Percentiles rank a stretch among this genome's conserved stretches.
phyloP scores from a whole-genome alignment of 1,140 invertebrate species.

The Belonocnema kinseyi region DNA sequence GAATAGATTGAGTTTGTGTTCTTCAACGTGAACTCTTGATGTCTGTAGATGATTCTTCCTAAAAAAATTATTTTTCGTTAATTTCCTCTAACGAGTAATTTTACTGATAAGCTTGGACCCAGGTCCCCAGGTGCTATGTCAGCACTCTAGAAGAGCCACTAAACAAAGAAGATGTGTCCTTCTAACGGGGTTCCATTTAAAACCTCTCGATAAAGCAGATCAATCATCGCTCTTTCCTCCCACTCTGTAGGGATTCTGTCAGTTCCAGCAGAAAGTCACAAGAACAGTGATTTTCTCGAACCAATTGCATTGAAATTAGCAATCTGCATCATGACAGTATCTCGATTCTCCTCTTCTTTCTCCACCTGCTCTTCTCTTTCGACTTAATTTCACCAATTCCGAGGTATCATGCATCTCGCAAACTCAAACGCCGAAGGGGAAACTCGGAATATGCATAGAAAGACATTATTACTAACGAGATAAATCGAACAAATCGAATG shows the following conservation, averaged over 20 bases:
- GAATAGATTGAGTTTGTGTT: neutral
- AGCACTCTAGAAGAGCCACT: slow-evolving; percentile 27
- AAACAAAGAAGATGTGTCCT: slow-evolving; percentile 12
- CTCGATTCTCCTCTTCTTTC: neutral
- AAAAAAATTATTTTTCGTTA: slow-evolving; percentile 4
- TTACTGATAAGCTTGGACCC: slow-evolving; percentile 12
- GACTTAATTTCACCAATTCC: neutral
- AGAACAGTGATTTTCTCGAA: slow-evolving; percentile 9
- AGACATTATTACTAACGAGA: slow-evolving; percentile 31
- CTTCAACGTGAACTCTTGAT: neutral
- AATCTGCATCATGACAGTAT: neutral
- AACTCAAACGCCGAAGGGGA: slow-evolving; percentile 38
- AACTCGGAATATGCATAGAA: slow-evolving; percentile 17
- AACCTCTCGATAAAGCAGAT: slow-evolving; percentile 27
- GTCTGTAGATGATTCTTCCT: slow-evolving; percentile 1
- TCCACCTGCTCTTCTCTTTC: slow-evolving; percentile 9
- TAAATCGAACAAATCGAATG: slow-evolving; percentile 33
- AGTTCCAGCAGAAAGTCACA: slow-evolving; percentile 8
- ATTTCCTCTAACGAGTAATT: slow-evolving; percentile 26
- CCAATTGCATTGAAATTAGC: slow-evolving; percentile 14
- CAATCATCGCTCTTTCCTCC: slow-evolving; percentile 25
- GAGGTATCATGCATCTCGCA: slow-evolving; percentile 46
- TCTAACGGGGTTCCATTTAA: slow-evolving; percentile 10
- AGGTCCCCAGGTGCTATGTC: slow-evolving; percentile 17
- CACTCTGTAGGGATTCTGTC: neutral